phyloP scores from a whole-genome alignment of 2,113 vertebrate species.

The Prietella phreatophila region DNA sequence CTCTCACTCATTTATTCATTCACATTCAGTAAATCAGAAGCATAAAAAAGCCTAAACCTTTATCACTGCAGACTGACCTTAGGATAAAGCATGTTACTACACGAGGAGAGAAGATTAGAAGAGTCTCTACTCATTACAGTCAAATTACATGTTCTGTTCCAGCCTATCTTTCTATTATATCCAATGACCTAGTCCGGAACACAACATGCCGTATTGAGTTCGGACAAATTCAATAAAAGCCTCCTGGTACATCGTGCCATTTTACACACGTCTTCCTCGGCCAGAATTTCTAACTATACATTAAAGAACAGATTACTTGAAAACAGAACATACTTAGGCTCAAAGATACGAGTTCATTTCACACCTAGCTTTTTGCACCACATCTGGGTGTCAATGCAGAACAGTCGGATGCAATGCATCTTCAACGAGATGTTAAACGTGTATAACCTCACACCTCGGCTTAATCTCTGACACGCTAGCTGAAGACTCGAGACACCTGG shows the following conservation, averaged over 20 bases:
- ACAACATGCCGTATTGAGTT: not conserved
- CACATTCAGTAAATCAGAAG: not conserved
- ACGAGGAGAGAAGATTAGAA: not conserved
- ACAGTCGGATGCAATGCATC: slow-evolving; percentile 4
- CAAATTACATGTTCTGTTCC: slow-evolving; percentile 22
- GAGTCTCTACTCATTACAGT: not conserved
- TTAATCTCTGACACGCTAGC: slow-evolving; percentile 17
- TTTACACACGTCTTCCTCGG: not conserved
- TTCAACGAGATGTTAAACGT: slow-evolving; percentile 45
- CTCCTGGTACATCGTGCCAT: not conserved
- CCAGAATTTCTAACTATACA: not conserved
- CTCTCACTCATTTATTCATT: not conserved
- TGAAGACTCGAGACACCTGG: slow-evolving; percentile 25
- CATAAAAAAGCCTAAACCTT: not conserved
- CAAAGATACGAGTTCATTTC: not conserved
- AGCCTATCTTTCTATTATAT: not conserved
- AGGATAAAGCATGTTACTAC: not conserved
- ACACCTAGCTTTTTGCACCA: not conserved
- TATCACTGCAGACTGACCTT: not conserved
- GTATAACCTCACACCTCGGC: not conserved
- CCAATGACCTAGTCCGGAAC: not conserved
- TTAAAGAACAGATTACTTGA: not conserved
- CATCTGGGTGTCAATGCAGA: slow-evolving; percentile 19
- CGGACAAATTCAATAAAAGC: not conserved
- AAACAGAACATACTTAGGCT: not conserved